These are phyloP conservation scores for Argentina silus DNA, from an alignment of 2,797 vertebrate species.

Conservation along the genomic window DNA sequence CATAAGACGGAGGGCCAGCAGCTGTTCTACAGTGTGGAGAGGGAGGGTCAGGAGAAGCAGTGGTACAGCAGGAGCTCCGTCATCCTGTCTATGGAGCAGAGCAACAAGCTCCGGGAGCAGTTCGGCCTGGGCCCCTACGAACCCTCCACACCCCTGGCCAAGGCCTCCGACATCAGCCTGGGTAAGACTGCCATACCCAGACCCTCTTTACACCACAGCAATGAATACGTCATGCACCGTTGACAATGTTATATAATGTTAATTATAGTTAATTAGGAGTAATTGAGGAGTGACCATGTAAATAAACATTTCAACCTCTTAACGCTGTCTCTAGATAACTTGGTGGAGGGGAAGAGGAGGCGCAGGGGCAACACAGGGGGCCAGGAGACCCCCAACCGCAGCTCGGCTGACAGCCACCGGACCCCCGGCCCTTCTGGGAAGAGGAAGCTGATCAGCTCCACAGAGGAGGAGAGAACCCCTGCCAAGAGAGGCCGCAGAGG, in stretches of 20 bases:
- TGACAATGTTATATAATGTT: too few relatives aligned
- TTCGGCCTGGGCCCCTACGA: constrained; percentile 93
- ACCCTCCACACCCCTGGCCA: constrained; percentile 83
- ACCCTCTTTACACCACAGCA: background rate
- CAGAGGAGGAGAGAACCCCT: constrained; percentile 81
- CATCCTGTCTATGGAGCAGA: constrained; percentile 95
- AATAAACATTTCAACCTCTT: background rate
- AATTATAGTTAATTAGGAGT: too few relatives aligned
- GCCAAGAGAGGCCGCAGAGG: constrained; percentile 91
- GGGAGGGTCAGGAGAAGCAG: constrained; percentile 84
- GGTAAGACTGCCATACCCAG: constrained; percentile 71
- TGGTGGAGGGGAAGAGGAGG: constrained; percentile 95
- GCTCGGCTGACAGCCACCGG: constrained; percentile 80
- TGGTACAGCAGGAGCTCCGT: constrained; percentile 92
- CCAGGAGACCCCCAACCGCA: constrained; percentile 74
- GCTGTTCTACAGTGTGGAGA: constrained; percentile 76
- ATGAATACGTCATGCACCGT: too few relatives aligned
- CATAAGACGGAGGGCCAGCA: constrained; percentile 84
- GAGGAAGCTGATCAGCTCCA: constrained; percentile 83
- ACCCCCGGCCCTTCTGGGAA: constrained; percentile 81
- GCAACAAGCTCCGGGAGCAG: constrained; percentile 90
- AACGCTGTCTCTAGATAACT: constrained; percentile 81
- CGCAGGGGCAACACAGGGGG: constrained; percentile 79
- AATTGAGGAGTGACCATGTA: background rate
- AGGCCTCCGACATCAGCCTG: constrained; percentile 96